Evolutionary conservation across 1,140 invertebrate genomes (phyloP), one percentile per base, ranked within the genome.

Genomic region (Solen grandis): DNA sequence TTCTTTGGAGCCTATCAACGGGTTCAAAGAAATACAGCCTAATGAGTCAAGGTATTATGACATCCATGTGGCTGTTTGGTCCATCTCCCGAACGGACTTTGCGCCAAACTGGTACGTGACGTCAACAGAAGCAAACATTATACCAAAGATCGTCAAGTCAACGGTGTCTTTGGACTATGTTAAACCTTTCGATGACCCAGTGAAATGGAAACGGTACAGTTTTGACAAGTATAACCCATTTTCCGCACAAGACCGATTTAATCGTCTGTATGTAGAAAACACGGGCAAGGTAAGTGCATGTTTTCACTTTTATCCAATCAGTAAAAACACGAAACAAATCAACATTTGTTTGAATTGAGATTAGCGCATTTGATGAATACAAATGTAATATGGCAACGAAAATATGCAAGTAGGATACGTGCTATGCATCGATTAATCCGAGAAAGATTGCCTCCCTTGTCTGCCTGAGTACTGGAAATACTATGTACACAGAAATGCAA

Each of bases 211-310:
- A 22, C 36, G 77, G 16, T 72, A 29, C 29, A 25, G 29, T 4
- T 41, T 22, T 29, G 77, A 80, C 25, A 60, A 66, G 13, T 80
- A 52, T 38, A 80, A 80, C 41, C 77, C 77, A 25, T 80, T 36
- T 27, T 63, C 77, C 0, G 55, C 77, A 8, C 55, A 70, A 25
- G 59, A 80, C 14, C 59, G 77, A 50, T 3, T 35, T 31, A 5
- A 31, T 35, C 36, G 69, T 50, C 55, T 70, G 25, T 10, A 25
- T 41, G 35, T 29, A 5, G 31, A 22, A 14, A 54, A 80, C 35
- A 46, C 5, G 8, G n/a, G 46, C 52, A 54, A 76, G 50, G 62
- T 76, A 76, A 33, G 8, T 50, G 19, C 2, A 14, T 22, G 50
- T 16, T 52, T 65, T 2, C 29, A 57, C n/a, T 57, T 57, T 10